phyloP scores from a whole-genome alignment of 2,797 vertebrate species.

The Cygnus olor region DNA sequence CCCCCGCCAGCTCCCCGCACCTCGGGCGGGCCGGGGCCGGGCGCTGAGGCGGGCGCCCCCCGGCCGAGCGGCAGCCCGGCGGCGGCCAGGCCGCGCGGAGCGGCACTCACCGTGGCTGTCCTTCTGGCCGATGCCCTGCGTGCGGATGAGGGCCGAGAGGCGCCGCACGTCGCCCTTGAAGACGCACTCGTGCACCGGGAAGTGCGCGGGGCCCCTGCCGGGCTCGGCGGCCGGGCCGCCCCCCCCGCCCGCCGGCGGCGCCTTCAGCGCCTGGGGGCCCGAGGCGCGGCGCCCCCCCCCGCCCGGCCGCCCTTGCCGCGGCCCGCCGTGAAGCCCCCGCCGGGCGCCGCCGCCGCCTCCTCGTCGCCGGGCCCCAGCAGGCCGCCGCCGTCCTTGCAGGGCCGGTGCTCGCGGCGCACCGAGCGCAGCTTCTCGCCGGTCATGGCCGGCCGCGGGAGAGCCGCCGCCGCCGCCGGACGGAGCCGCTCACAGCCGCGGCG shows the following conservation, averaged over 20 bases:
- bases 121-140: constrained; percentile 95
- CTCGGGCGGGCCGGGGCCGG: neutral
- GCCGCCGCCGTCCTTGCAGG: constrained; percentile 91
- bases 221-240: constrained; percentile 48
- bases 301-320: constrained; percentile 80
- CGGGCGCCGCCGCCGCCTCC: constrained; percentile 87
- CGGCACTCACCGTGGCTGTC: constrained; percentile 91
- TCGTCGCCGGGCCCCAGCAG: constrained; percentile 91
- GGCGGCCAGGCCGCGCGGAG: too few relatives aligned
- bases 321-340: constrained; percentile 81
- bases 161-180: constrained; percentile 94
- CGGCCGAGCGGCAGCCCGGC: too few relatives aligned
- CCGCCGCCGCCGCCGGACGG: too few relatives aligned
- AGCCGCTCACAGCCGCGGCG: too few relatives aligned
- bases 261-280: constrained; percentile 62
- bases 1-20: too few relatives aligned
- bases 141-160: constrained; percentile 95
- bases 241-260: constrained; percentile 25
- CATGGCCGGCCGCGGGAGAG: constrained; percentile 79
- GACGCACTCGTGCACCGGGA: constrained; percentile 95
- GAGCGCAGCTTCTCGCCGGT: constrained; percentile 98
- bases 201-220: constrained; percentile 76
- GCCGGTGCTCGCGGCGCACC: constrained; percentile 91
- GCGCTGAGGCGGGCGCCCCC: neutral
- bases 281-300: constrained; percentile 80